phyloP scores from a whole-genome alignment of 2,797 vertebrate genomes.

The Sphaeramia orbicularis region DNA sequence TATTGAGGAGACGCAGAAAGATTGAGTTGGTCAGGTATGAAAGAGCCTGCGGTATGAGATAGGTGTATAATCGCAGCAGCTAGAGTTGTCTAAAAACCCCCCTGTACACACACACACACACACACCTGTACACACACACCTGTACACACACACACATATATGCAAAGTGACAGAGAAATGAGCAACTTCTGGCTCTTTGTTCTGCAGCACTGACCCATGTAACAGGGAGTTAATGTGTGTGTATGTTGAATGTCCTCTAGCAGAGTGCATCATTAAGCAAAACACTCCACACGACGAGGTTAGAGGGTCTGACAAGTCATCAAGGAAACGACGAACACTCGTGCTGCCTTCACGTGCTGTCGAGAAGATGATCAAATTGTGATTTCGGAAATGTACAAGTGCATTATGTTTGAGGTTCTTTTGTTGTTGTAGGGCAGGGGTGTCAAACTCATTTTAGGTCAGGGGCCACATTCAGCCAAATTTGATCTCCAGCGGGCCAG shows the following conservation, averaged over 20 bases:
- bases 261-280: constrained; percentile 73
- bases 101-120: constrained; percentile 23
- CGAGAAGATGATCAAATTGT: too few species aligned
- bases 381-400: too few species aligned
- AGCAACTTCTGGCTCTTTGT: constrained; percentile 68
- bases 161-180: constrained; percentile 44
- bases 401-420: too few species aligned
- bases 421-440: too few species aligned
- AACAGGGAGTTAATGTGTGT: constrained; percentile 65
- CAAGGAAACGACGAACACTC: not conserved
- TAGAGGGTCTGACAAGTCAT: constrained; percentile 34
- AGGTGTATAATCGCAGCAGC: constrained; percentile 65
- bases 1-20: constrained; percentile 78
- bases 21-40: constrained; percentile 80
- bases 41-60: constrained; percentile 71
- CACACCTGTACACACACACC: constrained; percentile 21
- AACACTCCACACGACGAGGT: constrained; percentile 40
- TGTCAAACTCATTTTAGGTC: too few species aligned
- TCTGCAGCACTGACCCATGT: constrained; percentile 71
- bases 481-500: too few species aligned
- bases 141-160: constrained; percentile 24
- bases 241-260: constrained; percentile 57
- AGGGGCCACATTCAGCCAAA: too few species aligned
- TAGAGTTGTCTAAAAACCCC: constrained; percentile 20
- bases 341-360: constrained; percentile 2